These are phyloP conservation scores for Bombus confusus DNA, from an alignment of 1,140 invertebrate genomes.

Conservation along the genomic window DNA sequence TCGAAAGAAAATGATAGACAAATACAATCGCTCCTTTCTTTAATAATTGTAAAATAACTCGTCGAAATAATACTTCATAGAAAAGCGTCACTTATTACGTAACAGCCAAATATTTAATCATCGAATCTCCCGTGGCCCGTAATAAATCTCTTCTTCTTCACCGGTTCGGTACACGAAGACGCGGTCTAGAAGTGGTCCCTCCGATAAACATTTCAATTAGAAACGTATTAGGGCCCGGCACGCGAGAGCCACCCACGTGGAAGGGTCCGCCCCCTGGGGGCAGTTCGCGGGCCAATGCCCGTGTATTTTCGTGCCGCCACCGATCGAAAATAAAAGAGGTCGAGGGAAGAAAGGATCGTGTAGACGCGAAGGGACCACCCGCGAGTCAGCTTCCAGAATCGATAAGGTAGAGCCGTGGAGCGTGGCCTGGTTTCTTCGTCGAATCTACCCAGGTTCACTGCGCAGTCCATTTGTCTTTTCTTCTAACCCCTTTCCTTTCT, in stretches of 20 bases:
- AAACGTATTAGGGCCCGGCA: conserved; percentile 75
- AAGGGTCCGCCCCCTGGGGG: conserved; percentile 69
- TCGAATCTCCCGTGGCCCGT: background rate
- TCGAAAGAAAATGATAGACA: too few relatives aligned
- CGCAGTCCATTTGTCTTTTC: background rate
- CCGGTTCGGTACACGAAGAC: conserved; percentile 35
- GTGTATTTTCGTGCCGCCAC: conserved; percentile 74
- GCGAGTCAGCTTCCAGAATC: conserved; percentile 76
- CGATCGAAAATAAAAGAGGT: conserved; percentile 70
- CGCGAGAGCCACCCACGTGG: conserved; percentile 77
- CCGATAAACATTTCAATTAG: conserved; percentile 78
- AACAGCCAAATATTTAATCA: background rate
- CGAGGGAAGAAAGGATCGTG: conserved; percentile 54
- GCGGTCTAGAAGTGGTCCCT: background rate
- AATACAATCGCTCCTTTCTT: background rate
- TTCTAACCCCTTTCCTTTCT: background rate
- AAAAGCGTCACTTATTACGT: background rate
- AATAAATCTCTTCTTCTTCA: conserved; percentile 42
- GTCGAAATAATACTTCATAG: background rate
- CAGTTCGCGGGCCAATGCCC: conserved; percentile 70
- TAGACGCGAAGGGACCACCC: conserved; percentile 75
- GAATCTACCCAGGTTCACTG: conserved; percentile 59
- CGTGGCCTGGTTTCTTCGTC: conserved; percentile 61
- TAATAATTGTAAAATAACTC: background rate
- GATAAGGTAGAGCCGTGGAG: conserved; percentile 65